Evolutionary conservation across 2,113 vertebrate species (phyloP), one percentile per base, ranked within the genome.

Genomic region (Tiliqua scincoides): DNA sequence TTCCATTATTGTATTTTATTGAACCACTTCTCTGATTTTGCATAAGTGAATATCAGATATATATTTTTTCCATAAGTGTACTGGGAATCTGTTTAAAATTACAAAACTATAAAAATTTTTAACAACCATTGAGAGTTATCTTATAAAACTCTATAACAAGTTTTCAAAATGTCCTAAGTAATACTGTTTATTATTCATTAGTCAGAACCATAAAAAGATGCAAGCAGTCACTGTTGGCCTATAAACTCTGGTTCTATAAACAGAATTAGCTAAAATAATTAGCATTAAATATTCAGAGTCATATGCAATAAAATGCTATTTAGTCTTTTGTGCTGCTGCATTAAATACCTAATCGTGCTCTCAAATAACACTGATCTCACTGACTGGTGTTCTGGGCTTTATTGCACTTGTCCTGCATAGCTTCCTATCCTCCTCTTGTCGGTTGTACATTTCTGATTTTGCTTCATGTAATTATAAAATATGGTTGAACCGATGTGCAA

Each of bases 261-360:
- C 30, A 77, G 65, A 82, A 59, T 87, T 76, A 87, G 27, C 48
- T 80, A 70, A 76, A 82, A 87, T 76, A 77, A 82, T 83, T 82
- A 76, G 52, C 80, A 87, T 87, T 82, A 82, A 87, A 87, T 82
- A 82, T 87, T 87, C 65, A 82, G 63, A 70, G 43, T 23, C 35
- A 62, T 30, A 43, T 32, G 21, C 79, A 83, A 83, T 32, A 59
- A 70, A 77, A 87, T 62, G 63, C 30, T 61, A 27, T 77, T 76
- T 65, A 61, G 68, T n/a, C 20, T 59, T 12, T 72, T 73, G 48
- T 62, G 35, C 70, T 86, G 40, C 68, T 81, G 43, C 48, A 40
- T 68, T 87, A 83, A 43, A 61, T 68, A 15, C 54, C 74, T 70
- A 87, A 77, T 83, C 30, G 52, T 61, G 43, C 63, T 83, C 48